Evolutionary conservation across 2,113 vertebrate genomes (phyloP), one percentile per base, ranked within the genome.

Genomic region (Catharus fuscescens): DNA sequence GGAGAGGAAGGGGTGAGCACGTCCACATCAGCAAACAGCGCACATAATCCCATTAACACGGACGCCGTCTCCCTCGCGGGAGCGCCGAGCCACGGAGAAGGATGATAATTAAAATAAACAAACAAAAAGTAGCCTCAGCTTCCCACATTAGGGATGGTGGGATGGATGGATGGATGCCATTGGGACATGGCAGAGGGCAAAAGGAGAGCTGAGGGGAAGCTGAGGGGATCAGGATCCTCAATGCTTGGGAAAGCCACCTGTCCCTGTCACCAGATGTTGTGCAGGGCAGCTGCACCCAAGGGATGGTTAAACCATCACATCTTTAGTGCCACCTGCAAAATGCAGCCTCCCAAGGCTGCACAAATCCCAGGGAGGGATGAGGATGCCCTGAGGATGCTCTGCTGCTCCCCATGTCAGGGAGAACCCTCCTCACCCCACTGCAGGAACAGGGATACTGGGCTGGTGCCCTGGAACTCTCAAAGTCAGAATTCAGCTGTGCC

Each of bases 51-150:
- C 96, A 97, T 98, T 98, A 98, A 84, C 94, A 80, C n/a, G 85
- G 97, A 66, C 21, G 32, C 2, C 0, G 36, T 60, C 54, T 90
- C 91, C 94, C 96, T 96, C 9, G 16, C 1, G 70, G 94, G 96
- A 96, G 86, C 56, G 8, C 67, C 36, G 25, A 96, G 78, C 59
- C 93, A 65, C 12, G 8, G 54, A 94, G 84, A 86, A 95, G 86
- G 94, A 97, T 81, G 91, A 96, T 97, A 97, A 98, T 98, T 97
- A 98, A 97, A 97, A 96, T 94, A 97, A 97, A 97, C 96, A 97
- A 98, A 93, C 90, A 80, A 76, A 95, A 97, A 94, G 34, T 25
- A 91, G 81, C 89, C 90, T 92, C 81, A 42, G 32, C 81, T 90
- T 67, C 79, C 28, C 0, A 31, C 65, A 4, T 9, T 36, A 91